Conservation (phyloP, 1,140 invertebrate species). For the Macrocentrus cingulum region DNA sequence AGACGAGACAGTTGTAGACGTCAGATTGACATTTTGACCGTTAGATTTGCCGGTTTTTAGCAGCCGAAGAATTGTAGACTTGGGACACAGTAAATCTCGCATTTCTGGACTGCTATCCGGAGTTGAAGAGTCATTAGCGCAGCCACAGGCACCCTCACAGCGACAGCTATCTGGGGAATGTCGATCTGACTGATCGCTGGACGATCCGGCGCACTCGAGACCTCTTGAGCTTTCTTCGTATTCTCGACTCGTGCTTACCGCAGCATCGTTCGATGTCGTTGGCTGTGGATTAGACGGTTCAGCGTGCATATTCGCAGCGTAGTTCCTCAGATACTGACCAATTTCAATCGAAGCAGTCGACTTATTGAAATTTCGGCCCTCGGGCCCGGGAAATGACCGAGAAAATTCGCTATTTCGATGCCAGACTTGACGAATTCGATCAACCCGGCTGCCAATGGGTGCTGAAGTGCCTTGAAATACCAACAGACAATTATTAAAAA, state of each 20-base stretch:
- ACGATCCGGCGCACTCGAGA: conserved; percentile 1
- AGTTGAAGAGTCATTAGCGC: conserved; percentile 27
- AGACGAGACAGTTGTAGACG: conserved; percentile 32
- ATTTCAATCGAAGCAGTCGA: conserved; percentile 36
- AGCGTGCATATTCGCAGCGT: conserved; percentile 24
- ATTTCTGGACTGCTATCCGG: background rate
- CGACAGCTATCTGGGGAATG: conserved; percentile 29
- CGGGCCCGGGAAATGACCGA: conserved; percentile 31
- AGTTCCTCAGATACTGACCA: conserved; percentile 42
- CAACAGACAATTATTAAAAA: background rate
- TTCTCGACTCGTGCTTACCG: conserved; percentile 35
- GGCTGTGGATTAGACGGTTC: conserved; percentile 43
- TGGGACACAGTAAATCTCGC: conserved; percentile 19
- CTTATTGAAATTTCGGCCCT: background rate
- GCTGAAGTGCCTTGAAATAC: conserved; percentile 11
- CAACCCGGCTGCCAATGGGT: conserved; percentile 17
- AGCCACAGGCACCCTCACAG: conserved; percentile 52
- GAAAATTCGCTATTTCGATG: conserved; percentile 26
- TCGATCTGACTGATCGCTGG: background rate
- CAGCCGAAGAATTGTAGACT: conserved; percentile 37
- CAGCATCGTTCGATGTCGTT: conserved; percentile 39
- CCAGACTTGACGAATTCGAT: conserved; percentile 29
- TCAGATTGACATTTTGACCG: conserved; percentile 26
- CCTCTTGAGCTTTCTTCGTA: conserved; percentile 29
- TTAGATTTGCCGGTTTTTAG: conserved; percentile 31